Evolutionary conservation across 1,140 invertebrate genomes (phyloP).

Genomic region (Neodiprion virginianus): DNA sequence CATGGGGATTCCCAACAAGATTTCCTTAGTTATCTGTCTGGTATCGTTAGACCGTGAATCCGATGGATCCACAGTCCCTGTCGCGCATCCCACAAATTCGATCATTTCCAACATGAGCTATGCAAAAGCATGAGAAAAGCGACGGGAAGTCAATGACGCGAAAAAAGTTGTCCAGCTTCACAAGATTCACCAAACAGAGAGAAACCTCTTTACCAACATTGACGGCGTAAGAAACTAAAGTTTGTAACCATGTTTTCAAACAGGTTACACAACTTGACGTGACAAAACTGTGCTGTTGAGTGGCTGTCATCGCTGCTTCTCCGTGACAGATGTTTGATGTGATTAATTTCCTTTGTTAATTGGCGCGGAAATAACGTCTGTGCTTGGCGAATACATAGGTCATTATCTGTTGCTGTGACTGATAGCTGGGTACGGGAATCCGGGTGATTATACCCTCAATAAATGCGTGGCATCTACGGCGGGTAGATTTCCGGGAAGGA

Average conservation of each 20-base stretch:
- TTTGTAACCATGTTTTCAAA: neutral
- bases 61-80: no score
- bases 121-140: no score
- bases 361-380: slow-evolving; percentile 1
- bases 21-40: no score
- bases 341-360: slow-evolving; percentile 36
- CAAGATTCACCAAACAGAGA: no score
- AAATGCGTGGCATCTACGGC: slow-evolving; percentile 27
- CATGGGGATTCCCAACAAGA: no score
- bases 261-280: slow-evolving; percentile 37
- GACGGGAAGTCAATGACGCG: no score
- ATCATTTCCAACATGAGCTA: no score
- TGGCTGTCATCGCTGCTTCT: slow-evolving; percentile 41
- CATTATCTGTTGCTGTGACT: neutral
- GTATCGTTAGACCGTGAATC: no score
- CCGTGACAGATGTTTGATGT: slow-evolving; percentile 43
- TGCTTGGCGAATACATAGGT: neutral
- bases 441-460: slow-evolving; percentile 16
- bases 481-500: slow-evolving; percentile 16
- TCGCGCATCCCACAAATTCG: no score
- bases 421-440: neutral
- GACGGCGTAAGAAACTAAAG: no score
- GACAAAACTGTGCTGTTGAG: slow-evolving; percentile 35
- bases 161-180: no score
- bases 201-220: no score